Evolutionary conservation across 2,113 vertebrate genomes (phyloP).

Genomic region (Callionymus lyra): DNA sequence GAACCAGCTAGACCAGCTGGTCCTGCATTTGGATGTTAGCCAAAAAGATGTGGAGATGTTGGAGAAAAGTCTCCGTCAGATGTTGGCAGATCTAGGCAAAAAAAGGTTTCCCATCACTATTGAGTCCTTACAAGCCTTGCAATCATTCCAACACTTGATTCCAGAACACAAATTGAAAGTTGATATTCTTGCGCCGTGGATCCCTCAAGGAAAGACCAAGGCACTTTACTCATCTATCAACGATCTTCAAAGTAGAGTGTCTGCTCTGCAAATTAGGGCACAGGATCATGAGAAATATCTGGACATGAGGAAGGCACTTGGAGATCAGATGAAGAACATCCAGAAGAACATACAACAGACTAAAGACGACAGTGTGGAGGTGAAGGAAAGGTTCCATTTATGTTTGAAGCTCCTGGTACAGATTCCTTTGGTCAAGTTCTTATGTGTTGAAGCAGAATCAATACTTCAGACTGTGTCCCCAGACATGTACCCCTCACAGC

Average conservation of each 20-base stretch:
- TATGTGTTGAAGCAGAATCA: conserved; percentile 55
- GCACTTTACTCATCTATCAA: conserved; percentile 45
- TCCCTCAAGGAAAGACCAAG: conserved; percentile 41
- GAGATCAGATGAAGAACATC: conserved; percentile 54
- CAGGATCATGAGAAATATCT: conserved; percentile 62
- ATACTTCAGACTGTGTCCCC: conserved; percentile 61
- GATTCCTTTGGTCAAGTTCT: conserved; percentile 58
- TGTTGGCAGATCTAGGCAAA: conserved; percentile 42
- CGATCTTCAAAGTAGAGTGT: conserved; percentile 63
- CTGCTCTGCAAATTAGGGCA: conserved; percentile 43
- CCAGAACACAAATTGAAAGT: conserved; percentile 53
- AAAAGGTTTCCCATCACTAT: conserved; percentile 54
- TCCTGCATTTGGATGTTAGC: conserved; percentile 52
- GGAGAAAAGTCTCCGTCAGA: conserved; percentile 61
- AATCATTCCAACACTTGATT: conserved; percentile 48
- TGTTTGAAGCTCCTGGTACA: conserved; percentile 65
- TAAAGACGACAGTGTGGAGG: conserved; percentile 33
- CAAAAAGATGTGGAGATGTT: conserved; percentile 48
- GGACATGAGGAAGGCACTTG: conserved; percentile 59
- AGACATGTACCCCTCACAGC: conserved; percentile 62
- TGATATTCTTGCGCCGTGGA: conserved; percentile 44
- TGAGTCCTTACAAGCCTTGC: conserved; percentile 37
- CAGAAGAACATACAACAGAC: conserved; percentile 54
- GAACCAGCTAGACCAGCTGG: conserved; percentile 58
- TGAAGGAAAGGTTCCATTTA: conserved; percentile 47